Evolutionary conservation across 2,113 vertebrate genomes (phyloP).

Genomic region (Phaethon lepturus): DNA sequence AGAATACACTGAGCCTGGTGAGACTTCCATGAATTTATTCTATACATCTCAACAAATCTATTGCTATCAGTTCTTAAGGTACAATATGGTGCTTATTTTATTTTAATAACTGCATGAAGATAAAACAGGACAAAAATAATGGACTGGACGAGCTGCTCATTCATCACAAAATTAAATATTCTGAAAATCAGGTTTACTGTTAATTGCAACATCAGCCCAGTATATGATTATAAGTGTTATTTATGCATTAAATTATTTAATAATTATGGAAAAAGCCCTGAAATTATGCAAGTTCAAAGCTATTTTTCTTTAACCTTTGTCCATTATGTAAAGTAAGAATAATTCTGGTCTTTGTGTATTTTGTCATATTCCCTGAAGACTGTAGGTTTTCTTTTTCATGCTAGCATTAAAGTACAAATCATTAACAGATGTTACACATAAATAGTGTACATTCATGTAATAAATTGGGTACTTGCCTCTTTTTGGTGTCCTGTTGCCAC

Average conservation of each 20-base stretch:
- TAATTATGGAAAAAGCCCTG: conserved; percentile 3
- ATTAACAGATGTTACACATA: not conserved
- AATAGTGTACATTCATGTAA: not conserved
- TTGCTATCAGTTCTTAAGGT: not conserved
- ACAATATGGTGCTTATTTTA: not conserved
- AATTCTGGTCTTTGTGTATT: not conserved
- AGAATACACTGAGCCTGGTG: not conserved
- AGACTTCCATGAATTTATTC: not conserved
- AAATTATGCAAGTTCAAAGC: conserved; percentile 27
- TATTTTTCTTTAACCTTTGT: conserved; percentile 31
- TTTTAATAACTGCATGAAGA: not conserved
- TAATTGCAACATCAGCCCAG: not conserved
- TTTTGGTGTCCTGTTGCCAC: not conserved
- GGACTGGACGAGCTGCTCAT: not conserved
- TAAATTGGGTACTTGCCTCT: not conserved
- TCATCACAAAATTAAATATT: conserved; percentile 20
- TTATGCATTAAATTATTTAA: conserved; percentile 18
- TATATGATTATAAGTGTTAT: not conserved
- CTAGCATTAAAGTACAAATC: not conserved
- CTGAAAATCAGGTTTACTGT: not conserved
- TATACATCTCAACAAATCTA: not conserved
- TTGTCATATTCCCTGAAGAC: not conserved
- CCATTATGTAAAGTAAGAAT: not conserved
- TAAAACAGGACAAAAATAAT: not conserved
- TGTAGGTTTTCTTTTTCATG: not conserved